Evolutionary conservation across 2,888 invertebrate species (phyloP), one percentile per base, ranked within the genome.

Genomic region (Philereme vetulata): DNA sequence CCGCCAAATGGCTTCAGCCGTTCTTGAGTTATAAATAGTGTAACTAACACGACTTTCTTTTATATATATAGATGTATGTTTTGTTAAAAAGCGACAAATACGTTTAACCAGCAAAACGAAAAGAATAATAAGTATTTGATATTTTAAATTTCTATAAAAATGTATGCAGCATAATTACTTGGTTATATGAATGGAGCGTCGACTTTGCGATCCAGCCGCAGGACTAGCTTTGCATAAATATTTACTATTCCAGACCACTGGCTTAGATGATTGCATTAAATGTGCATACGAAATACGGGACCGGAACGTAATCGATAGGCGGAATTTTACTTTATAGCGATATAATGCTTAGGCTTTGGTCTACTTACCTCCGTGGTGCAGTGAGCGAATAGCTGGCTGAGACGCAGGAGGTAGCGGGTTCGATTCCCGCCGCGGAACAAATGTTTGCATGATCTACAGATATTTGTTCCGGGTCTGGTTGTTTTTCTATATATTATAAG

Each of bases 251-350:
- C 78, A 78, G 80, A 76, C 81, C 85, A 84, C 81, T 79, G 82
- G 79, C 77, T 82, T 74, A 80, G 82, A 84, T 83, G 81, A 85
- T 84, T 84, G 80, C 82, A 83, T 82, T 82, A 82, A 80, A 81
- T 79, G 77, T 75, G 81, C 85, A 83, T 81, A 80, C 76, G 72
- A 78, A 80, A 80, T 80, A 71, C 57, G 66, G 72, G 62, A 63
- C 66, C 66, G 72, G 67, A 74, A 70, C 73, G 68, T 68, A 77
- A 74, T 73, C 76, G 71, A 78, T 78, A 73, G 72, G 70, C 64
- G 70, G 75, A 74, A 78, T 78, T 71, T 77, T 72, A 66, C 62
- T 65, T 60, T 51, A 62, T 38, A 53, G 45, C 55, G 33, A 60
- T 59, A 56, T 66, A 49, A 52, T 49, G 48, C 40, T 43, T 11